A percentile compares a stretch with the other conserved stretches of the same genome.
Evolutionary conservation across 2,113 vertebrate genomes (phyloP).

Genomic region (Pachycephala philippinensis): DNA sequence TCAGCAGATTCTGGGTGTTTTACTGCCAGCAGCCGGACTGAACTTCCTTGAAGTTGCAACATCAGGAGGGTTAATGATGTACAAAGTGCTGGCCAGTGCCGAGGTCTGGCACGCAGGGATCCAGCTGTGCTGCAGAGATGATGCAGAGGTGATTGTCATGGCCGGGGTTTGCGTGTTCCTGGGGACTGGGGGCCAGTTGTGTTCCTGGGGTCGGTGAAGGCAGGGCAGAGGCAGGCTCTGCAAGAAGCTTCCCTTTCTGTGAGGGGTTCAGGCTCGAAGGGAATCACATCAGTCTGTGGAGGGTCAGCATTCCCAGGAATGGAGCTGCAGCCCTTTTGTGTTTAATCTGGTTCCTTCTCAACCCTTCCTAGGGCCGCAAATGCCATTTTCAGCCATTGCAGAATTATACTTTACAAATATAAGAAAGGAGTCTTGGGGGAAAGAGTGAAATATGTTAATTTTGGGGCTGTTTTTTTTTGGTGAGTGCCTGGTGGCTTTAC

Average conservation of each 20-base stretch:
- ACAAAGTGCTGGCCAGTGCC: slow-evolving; percentile 17
- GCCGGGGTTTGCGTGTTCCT: not conserved
- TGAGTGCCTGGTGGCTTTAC: not conserved
- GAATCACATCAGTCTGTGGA: accelerated
- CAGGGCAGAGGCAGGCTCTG: not conserved
- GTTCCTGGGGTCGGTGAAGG: not conserved
- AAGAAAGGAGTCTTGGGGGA: accelerated
- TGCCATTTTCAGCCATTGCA: not conserved
- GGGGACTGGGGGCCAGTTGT: not conserved
- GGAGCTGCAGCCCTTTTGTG: not conserved
- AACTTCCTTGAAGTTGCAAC: slow-evolving; percentile 57
- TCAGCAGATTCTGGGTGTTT: slow-evolving; percentile 26
- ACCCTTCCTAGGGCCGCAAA: not conserved
- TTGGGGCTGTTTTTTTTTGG: not conserved
- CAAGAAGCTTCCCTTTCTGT: not conserved
- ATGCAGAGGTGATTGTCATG: slow-evolving; percentile 36
- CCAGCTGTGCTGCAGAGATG: slow-evolving; percentile 49
- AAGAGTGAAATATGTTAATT: not conserved
- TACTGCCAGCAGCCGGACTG: slow-evolving; percentile 8
- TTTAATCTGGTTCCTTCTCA: not conserved
- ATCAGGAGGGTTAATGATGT: slow-evolving; percentile 52
- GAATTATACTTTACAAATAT: not conserved
- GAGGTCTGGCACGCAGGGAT: slow-evolving; percentile 34
- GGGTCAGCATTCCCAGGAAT: not conserved
- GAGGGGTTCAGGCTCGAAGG: not conserved